These are phyloP conservation scores for Drosophila acutilabella DNA, from an alignment of 2,888 invertebrate genomes.

Conservation along the genomic window DNA sequence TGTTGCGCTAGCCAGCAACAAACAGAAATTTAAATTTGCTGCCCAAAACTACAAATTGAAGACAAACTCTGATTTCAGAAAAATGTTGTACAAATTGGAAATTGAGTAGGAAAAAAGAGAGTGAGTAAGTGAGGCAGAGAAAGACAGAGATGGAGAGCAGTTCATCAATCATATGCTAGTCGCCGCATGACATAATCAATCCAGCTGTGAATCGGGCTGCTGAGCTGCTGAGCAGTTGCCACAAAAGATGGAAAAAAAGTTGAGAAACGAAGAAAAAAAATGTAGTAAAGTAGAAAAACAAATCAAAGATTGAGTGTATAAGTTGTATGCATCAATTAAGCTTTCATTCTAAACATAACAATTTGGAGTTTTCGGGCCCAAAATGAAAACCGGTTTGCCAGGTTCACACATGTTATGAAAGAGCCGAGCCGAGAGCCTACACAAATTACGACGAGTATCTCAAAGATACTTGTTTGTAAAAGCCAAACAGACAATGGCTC, in stretches of 20 bases:
- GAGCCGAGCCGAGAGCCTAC: conserved; percentile 34
- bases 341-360: conserved; percentile 70
- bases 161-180: conserved; percentile 65
- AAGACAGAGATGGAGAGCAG: background rate
- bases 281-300: conserved; percentile 27
- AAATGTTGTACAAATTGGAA: conserved; percentile 9
- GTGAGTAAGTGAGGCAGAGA: background rate
- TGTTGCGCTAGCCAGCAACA: conserved; percentile 2
- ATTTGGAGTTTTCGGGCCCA: conserved; percentile 58
- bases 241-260: conserved; percentile 1
- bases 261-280: background rate
- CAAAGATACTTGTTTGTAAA: conserved; percentile 35
- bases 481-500: conserved; percentile 17
- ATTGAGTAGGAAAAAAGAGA: background rate
- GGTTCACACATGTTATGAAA: conserved; percentile 13
- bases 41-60: conserved; percentile 12
- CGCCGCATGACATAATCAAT: conserved; percentile 73
- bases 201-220: conserved; percentile 63
- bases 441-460: conserved; percentile 41
- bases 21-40: conserved; percentile 11
- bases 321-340: conserved; percentile 72
- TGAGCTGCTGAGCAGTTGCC: conserved; percentile 21
- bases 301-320: conserved; percentile 30
- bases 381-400: conserved; percentile 46
- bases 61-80: conserved; percentile 3